Percentiles rank a stretch among this genome's conserved stretches.
Conservation (phyloP, 2,888 invertebrate species). For the Stenchaetothrips biformis region DNA sequence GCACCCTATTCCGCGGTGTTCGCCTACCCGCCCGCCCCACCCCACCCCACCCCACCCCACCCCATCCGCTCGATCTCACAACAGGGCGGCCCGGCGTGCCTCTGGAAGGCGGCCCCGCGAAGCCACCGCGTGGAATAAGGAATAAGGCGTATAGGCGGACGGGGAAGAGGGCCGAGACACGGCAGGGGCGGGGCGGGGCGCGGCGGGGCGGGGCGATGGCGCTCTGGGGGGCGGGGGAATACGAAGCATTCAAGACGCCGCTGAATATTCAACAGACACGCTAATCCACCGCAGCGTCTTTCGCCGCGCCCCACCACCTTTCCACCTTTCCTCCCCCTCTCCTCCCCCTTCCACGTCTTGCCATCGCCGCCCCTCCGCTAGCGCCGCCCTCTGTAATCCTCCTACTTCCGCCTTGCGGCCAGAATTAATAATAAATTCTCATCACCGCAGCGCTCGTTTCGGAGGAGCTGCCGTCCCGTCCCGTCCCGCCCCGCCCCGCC, state of each 20-base stretch:
- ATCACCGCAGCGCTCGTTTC: constrained; percentile 18
- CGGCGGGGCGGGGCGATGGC: background rate
- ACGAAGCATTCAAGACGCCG: constrained; percentile 13
- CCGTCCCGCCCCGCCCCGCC: background rate
- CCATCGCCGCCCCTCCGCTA: background rate
- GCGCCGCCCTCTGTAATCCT: constrained; percentile 1
- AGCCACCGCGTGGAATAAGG: background rate
- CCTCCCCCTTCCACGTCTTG: background rate
- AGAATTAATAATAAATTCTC: constrained; percentile 25
- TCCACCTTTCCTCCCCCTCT: background rate
- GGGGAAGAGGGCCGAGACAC: background rate
- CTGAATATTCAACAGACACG: constrained; percentile 23
- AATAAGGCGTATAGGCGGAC: background rate
- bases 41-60: background rate
- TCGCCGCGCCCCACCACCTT: constrained; percentile 9
- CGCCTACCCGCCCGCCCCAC: background rate
- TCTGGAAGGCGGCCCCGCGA: background rate
- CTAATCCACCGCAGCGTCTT: constrained; percentile 10
- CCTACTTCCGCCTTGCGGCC: constrained; percentile 22
- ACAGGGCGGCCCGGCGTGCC: background rate
- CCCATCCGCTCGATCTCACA: background rate
- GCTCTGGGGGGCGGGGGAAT: background rate
- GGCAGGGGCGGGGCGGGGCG: background rate
- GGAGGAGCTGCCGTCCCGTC: background rate
- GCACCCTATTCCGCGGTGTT: too few species aligned